phyloP scores from a whole-genome alignment of 2,113 vertebrate species.

The Noctilio leporinus region DNA sequence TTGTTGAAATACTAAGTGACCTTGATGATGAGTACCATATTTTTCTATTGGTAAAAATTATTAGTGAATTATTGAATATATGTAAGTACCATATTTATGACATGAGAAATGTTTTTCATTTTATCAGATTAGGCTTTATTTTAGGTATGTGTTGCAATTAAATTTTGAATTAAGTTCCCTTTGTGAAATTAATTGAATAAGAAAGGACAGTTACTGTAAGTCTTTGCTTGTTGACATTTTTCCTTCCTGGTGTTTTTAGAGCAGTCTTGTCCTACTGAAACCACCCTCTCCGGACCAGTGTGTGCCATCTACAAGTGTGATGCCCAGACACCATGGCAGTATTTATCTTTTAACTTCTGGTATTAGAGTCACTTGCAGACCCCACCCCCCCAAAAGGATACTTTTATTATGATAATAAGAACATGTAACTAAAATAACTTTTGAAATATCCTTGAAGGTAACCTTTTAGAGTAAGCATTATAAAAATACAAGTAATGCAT shows the following conservation, averaged over 20 bases:
- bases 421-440: neutral
- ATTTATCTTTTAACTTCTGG: neutral
- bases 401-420: neutral
- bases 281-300: neutral
- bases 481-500: neutral
- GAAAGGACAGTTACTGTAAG: neutral
- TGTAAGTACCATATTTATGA: neutral
- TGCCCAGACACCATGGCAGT: neutral
- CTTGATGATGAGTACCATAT: neutral
- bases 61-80: neutral
- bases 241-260: neutral
- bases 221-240: neutral
- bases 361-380: neutral
- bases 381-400: neutral
- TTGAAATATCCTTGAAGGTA: conserved; percentile 23
- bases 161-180: conserved; percentile 46
- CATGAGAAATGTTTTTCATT: conserved; percentile 27
- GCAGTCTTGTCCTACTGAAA: neutral
- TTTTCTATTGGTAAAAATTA: conserved; percentile 25
- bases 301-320: neutral
- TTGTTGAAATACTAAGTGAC: conserved; percentile 29
- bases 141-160: neutral
- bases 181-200: conserved; percentile 33
- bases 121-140: conserved; percentile 25
- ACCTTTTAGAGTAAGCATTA: neutral